These are phyloP conservation scores for Nasonovia ribisnigri DNA, from an alignment of 2,888 invertebrate species.

Conservation along the genomic window DNA sequence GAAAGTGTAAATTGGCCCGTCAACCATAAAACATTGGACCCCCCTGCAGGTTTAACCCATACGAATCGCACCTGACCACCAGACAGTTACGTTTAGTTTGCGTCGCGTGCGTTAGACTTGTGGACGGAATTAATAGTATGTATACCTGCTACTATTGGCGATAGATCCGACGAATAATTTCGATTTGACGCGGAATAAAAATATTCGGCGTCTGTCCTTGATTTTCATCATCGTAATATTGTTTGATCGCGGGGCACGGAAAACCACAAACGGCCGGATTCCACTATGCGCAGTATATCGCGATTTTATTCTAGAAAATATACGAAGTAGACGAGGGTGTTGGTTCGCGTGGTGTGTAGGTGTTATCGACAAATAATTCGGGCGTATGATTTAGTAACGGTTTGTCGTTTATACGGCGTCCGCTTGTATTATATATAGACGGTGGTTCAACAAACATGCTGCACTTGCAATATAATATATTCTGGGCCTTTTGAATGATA, in stretches of 20 bases:
- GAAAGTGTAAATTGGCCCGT: too few relatives aligned
- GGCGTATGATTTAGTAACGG: neutral
- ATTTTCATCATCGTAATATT: neutral
- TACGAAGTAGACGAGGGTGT: neutral
- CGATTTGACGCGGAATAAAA: neutral
- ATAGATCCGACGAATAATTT: neutral
- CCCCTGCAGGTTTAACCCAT: too few relatives aligned
- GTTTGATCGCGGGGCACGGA: too few relatives aligned
- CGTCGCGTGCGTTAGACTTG: neutral
- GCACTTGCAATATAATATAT: neutral
- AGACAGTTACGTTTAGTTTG: neutral
- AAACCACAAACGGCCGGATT: neutral
- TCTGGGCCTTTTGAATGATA: neutral
- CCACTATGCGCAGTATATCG: neutral
- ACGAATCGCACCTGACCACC: too few relatives aligned
- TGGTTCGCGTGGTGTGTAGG: neutral
- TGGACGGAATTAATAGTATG: neutral
- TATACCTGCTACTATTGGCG: too few relatives aligned
- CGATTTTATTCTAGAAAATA: neutral
- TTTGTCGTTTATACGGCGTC: neutral
- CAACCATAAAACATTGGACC: too few relatives aligned
- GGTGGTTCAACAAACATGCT: neutral
- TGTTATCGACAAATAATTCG: neutral
- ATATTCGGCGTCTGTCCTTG: neutral
- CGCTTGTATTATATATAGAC: neutral